Conservation (phyloP, 1,140 invertebrate species). For the Neodiprion virginianus region DNA sequence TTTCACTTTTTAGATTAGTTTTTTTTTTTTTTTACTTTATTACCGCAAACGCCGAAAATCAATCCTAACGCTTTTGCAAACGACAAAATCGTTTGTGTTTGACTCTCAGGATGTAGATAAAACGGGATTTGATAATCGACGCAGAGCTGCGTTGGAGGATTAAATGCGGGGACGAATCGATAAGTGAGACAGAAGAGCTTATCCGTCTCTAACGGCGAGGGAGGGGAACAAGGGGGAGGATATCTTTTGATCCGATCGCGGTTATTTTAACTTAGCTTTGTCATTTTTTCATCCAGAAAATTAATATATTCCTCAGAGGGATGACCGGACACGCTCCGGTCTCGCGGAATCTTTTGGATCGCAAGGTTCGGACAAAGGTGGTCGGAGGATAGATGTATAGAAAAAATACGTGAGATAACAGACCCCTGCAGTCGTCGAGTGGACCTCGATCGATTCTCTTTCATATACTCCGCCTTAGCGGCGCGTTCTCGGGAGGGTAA, state of each 20-base stretch:
- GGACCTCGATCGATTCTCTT: not conserved
- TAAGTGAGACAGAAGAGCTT: not conserved
- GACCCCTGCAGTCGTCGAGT: too few species aligned
- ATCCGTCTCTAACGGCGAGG: not conserved
- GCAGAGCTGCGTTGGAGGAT: not conserved
- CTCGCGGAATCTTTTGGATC: not conserved
- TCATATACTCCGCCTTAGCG: not conserved
- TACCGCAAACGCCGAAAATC: too few species aligned
- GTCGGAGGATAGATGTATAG: too few species aligned
- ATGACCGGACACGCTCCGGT: not conserved
- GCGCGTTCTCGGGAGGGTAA: not conserved
- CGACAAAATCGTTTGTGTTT: too few species aligned
- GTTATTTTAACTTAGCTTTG: slow-evolving; percentile 24
- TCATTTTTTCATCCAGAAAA: slow-evolving; percentile 28
- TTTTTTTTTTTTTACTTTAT: too few species aligned
- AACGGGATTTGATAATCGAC: too few species aligned
- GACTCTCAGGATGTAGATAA: too few species aligned
- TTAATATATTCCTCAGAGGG: slow-evolving; percentile 16
- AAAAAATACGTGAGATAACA: too few species aligned
- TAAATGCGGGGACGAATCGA: not conserved
- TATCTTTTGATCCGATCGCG: slow-evolving; percentile 26
- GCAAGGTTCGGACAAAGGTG: too few species aligned
- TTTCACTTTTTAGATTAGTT: too few species aligned
- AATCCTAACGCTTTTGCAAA: too few species aligned
- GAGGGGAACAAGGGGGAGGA: too few species aligned